A percentile compares a stretch with the other conserved stretches of the same genome.
Conservation (phyloP, 2,888 invertebrate species). For the Cepaea hortensis region DNA sequence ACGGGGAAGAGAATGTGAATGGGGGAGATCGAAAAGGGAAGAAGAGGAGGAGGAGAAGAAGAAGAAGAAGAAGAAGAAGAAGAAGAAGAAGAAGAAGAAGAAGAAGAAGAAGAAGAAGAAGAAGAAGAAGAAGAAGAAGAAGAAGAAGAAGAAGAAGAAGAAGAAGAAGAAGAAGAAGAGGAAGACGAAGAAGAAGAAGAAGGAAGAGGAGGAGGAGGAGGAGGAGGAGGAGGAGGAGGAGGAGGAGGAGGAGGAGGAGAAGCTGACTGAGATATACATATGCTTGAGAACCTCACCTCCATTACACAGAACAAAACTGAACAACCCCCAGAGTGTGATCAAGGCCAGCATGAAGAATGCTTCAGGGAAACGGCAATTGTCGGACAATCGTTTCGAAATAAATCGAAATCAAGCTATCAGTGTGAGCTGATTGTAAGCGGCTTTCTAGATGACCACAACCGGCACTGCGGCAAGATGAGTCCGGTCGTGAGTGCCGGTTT, state of each 20-base stretch:
- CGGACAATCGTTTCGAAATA: conserved; percentile 16
- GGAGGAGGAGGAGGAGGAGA: not conserved
- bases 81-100: not conserved
- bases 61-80: not conserved
- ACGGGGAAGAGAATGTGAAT: not conserved
- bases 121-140: not conserved
- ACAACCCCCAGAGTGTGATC: not conserved
- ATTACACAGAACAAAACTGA: not conserved
- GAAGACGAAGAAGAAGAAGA: not conserved
- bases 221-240: not conserved
- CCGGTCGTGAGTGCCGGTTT: conserved; percentile 1
- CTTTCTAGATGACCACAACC: not conserved
- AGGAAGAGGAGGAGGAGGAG: not conserved
- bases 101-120: not conserved
- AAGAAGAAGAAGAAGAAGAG: not conserved
- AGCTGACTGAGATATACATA: not conserved
- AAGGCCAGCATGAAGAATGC: not conserved
- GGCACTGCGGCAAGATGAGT: not conserved
- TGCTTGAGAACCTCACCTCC: not conserved
- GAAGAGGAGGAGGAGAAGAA: not conserved
- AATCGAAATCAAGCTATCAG: conserved; percentile 37
- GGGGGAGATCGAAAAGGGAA: not conserved
- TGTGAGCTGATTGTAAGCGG: not conserved
- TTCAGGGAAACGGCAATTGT: not conserved
- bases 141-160: not conserved